Conservation (phyloP, 2,888 invertebrate genomes). For the Mesochorus sp. region DNA sequence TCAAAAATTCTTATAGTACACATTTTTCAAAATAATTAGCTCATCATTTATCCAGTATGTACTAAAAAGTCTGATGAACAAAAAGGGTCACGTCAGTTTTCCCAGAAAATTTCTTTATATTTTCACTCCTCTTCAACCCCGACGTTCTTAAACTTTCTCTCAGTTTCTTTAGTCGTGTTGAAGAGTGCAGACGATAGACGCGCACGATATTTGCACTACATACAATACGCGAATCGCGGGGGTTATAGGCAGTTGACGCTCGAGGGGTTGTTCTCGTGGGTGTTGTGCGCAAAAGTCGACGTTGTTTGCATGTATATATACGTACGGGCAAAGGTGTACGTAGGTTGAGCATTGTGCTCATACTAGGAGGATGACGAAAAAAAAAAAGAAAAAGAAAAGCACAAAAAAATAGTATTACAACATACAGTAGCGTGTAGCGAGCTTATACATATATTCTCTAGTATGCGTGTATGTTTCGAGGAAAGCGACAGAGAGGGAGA, state of each 20-base stretch:
- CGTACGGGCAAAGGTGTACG: constrained; percentile 49
- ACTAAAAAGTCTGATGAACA: too few species aligned
- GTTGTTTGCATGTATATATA: constrained; percentile 49
- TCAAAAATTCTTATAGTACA: too few species aligned
- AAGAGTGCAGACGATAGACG: background rate
- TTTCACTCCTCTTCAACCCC: background rate
- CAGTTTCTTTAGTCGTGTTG: background rate
- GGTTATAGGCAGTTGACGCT: constrained; percentile 43
- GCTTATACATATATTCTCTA: background rate
- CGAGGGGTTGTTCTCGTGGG: constrained; percentile 31
- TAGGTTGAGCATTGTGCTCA: constrained; percentile 45
- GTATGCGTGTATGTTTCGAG: constrained; percentile 36
- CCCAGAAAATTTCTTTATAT: background rate
- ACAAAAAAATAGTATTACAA: constrained; percentile 10
- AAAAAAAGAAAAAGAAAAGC: constrained; percentile 17
- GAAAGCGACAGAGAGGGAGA: too few species aligned
- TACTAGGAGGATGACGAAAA: constrained; percentile 2
- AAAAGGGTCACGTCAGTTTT: background rate
- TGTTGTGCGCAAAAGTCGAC: constrained; percentile 32
- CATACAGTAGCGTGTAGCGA: constrained; percentile 1
- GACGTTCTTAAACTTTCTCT: background rate
- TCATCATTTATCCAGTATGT: too few species aligned
- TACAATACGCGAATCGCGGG: background rate
- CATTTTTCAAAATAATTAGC: too few species aligned
- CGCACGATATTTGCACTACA: background rate